Percentiles rank a stretch among this genome's conserved stretches.
Conservation (phyloP, 2,113 vertebrate species). For the Callithrix jacchus region DNA sequence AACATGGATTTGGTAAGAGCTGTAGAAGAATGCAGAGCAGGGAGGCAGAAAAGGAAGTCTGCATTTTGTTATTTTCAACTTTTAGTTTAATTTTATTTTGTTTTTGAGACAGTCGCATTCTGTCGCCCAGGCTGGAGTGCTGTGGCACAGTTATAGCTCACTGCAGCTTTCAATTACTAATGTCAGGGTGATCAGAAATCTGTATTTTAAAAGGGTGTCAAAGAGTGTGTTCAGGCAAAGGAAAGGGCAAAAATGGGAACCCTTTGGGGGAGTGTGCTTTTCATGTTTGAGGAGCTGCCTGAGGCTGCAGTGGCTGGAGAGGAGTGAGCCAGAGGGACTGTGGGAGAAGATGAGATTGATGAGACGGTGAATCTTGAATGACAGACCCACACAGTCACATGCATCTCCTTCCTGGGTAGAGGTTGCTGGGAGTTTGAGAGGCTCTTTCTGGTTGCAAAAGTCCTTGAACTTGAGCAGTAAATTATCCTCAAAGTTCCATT, state of each 20-base stretch:
- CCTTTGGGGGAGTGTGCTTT: no score
- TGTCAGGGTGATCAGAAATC: no score
- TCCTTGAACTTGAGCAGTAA: conserved; percentile 75
- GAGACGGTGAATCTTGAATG: neutral
- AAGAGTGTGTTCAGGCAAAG: neutral
- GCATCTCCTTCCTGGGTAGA: neutral
- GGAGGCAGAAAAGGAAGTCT: neutral
- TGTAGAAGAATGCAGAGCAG: neutral
- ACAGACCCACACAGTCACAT: neutral
- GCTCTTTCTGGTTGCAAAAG: conserved; percentile 33
- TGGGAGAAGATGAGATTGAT: neutral
- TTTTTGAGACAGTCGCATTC: no score
- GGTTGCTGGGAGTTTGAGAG: conserved; percentile 36
- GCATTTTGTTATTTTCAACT: neutral
- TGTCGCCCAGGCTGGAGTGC: no score
- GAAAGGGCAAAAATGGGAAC: no score
- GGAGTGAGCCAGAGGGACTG: neutral
- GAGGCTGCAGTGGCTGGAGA: neutral
- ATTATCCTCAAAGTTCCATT: conserved; percentile 67
- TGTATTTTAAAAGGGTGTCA: neutral
- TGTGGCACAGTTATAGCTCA: no score
- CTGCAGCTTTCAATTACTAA: no score
- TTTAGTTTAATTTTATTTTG: no score
- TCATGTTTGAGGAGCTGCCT: neutral
- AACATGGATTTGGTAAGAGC: neutral